phyloP scores from a whole-genome alignment of 2,797 vertebrate species.

The Xenopus petersii region DNA sequence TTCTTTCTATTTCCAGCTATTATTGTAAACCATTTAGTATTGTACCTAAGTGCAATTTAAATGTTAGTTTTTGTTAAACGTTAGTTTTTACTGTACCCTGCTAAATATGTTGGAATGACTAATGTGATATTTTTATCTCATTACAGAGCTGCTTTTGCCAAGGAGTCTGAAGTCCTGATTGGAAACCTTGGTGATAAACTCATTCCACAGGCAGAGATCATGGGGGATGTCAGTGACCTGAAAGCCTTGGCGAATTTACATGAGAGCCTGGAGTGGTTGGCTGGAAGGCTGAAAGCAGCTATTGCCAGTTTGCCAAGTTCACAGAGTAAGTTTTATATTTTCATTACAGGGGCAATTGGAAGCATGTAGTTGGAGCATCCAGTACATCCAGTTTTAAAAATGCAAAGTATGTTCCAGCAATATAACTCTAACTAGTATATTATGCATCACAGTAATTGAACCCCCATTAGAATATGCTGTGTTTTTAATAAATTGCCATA shows the following conservation, averaged over 20 bases:
- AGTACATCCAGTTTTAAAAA: no score
- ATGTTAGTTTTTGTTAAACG: no score
- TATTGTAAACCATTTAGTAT: no score
- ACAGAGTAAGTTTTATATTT: conserved; percentile 73
- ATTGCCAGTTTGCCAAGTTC: conserved; percentile 76
- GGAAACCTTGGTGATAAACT: conserved; percentile 96
- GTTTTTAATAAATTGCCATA: no score
- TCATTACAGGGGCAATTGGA: not conserved
- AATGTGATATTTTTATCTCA: conserved; percentile 13
- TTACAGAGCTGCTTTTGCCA: conserved; percentile 88
- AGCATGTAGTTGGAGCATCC: not conserved
- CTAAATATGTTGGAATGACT: no score
- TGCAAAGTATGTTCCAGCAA: no score
- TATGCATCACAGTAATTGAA: no score
- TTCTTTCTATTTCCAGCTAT: no score
- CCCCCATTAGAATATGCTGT: no score
- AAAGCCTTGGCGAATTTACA: conserved; percentile 96
- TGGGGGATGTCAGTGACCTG: conserved; percentile 91
- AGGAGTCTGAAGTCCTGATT: conserved; percentile 94
- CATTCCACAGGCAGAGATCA: conserved; percentile 91
- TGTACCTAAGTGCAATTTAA: no score
- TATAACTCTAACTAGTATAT: no score
- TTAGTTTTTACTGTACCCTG: no score
- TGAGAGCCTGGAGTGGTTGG: conserved; percentile 96
- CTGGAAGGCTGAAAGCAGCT: conserved; percentile 78